Evolutionary conservation across 2,113 vertebrate species (phyloP), one percentile per base, ranked within the genome.

Genomic region (Phylloscopus trochiloides): DNA sequence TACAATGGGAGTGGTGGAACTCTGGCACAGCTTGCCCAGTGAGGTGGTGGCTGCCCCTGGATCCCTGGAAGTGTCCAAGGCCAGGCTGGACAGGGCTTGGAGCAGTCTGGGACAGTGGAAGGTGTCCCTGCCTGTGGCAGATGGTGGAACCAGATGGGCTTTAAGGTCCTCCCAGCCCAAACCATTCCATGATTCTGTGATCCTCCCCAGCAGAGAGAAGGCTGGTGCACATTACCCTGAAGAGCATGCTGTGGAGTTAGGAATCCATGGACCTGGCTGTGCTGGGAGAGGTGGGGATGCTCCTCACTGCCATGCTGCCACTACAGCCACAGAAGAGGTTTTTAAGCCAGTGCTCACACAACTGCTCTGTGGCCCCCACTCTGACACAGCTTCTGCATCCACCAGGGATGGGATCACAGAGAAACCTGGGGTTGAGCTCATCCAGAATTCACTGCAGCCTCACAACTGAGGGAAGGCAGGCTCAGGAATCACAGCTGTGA

Each of bases 311-410:
- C 34, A 7, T 34, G 34, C 34, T 34, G 34, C 57, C 20, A 12
- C 61, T 4, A 2, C 18, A 31, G 52, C 3, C 12, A 1, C 68
- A 65, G 47, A 58, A 22, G 4, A 21, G 1, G 7, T 20, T 61
- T 32, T 10, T 9, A 34, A 80, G 28, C 0, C 42, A 32, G n/a
- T 5, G 50, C 74, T 78, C 22, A 5, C 22, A 16, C 1, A 6
- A 25, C 2, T 43, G 62, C 57, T 36, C 52, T 34, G 7, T 31
- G 32, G 2, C 3, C 5, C 1, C 2, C 22, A 13, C 55, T 36
- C 45, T 9, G n/a, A 24, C 50, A n/a, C 0, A 0, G 21, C 15
- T 9, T 26, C 47, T 36, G 55, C 42, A 31, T 1, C 21, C 47
- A 7, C 22, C 43, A n/a, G 7, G 0, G 45, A 36, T 14, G 78